These are phyloP conservation scores for Encarsia formosa DNA, from an alignment of 2,888 invertebrate species.

Conservation along the genomic window DNA sequence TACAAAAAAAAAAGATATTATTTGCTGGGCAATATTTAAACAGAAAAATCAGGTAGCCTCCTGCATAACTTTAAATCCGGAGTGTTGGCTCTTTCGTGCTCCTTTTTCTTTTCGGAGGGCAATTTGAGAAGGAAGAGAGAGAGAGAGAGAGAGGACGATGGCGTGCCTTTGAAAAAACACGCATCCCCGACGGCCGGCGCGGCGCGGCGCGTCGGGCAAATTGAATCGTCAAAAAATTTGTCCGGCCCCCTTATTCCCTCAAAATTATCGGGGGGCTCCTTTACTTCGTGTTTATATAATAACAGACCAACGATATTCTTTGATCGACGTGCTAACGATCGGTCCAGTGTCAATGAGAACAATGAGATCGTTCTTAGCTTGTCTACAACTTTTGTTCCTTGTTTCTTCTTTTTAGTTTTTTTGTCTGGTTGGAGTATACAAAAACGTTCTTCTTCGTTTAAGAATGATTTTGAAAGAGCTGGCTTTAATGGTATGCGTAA, in stretches of 20 bases:
- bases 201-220: slow-evolving; percentile 34
- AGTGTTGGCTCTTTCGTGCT: not conserved
- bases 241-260: slow-evolving; percentile 27
- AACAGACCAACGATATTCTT: not conserved
- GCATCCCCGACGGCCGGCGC: slow-evolving; percentile 26
- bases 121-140: not conserved
- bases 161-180: not conserved
- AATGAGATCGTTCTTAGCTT: too few relatives aligned
- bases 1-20: too few relatives aligned
- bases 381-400: too few relatives aligned
- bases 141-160: not conserved
- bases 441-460: too few relatives aligned
- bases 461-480: too few relatives aligned
- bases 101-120: not conserved
- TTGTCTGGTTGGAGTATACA: too few relatives aligned
- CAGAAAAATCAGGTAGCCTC: too few relatives aligned
- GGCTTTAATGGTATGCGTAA: too few relatives aligned
- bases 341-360: too few relatives aligned
- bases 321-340: slow-evolving; percentile 34
- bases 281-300: not conserved
- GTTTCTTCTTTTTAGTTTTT: too few relatives aligned
- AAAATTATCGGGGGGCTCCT: slow-evolving; percentile 24
- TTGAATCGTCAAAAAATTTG: slow-evolving; percentile 45
- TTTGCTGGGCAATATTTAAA: too few relatives aligned
- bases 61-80: too few relatives aligned